Conservation (phyloP, 2,888 invertebrate genomes). For the Ethmia dodecea region DNA sequence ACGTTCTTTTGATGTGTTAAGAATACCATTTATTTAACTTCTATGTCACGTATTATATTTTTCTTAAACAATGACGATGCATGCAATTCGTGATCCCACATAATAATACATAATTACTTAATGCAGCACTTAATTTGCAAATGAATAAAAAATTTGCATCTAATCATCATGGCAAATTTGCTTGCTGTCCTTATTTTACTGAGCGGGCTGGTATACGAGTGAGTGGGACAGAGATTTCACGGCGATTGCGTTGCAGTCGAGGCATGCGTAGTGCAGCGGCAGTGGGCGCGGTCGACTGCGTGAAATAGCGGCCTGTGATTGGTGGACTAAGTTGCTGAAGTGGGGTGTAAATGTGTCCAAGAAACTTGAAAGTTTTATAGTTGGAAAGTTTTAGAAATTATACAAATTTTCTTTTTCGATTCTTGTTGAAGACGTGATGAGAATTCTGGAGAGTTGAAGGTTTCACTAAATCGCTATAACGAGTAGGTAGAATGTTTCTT, state of each 20-base stretch:
- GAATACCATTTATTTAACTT: too few relatives aligned
- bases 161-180: constrained; percentile 50
- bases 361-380: constrained; percentile 58
- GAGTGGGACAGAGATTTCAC: constrained; percentile 42
- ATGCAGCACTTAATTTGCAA: constrained; percentile 68
- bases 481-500: too few relatives aligned
- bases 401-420: constrained; percentile 34
- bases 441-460: constrained; percentile 24
- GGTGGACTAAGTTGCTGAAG: constrained; percentile 44
- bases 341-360: constrained; percentile 52
- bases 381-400: constrained; percentile 60
- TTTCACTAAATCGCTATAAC: too few relatives aligned
- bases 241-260: constrained; percentile 45
- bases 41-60: constrained; percentile 36
- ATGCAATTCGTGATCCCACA: constrained; percentile 39
- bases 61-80: constrained; percentile 6
- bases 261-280: constrained; percentile 69
- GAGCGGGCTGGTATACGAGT: constrained; percentile 23
- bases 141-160: constrained; percentile 72
- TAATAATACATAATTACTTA: constrained; percentile 69
- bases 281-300: constrained; percentile 61
- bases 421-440: constrained; percentile 36
- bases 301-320: constrained; percentile 46
- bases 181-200: constrained; percentile 39
- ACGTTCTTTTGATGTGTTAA: too few relatives aligned